A percentile compares a stretch with the other conserved stretches of the same genome.
These are phyloP conservation scores for Hylia prasina DNA, from an alignment of 2,113 vertebrate species.

Conservation along the genomic window DNA sequence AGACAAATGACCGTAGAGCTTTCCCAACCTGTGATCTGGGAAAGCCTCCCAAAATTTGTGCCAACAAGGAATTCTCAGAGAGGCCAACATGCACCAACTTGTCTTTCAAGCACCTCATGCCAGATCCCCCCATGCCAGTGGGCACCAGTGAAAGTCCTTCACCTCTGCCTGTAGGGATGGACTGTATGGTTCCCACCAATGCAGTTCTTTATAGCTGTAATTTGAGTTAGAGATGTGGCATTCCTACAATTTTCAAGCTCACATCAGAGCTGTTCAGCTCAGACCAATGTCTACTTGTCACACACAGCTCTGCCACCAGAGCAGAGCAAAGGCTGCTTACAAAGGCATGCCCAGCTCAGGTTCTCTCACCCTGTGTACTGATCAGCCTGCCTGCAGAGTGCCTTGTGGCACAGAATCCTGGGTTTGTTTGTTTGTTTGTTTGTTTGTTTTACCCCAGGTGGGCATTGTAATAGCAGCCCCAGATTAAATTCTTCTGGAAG, in stretches of 20 bases:
- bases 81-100: neutral
- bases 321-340: neutral
- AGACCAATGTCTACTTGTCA: rapidly evolving
- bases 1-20: rapidly evolving
- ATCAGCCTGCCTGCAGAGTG: neutral
- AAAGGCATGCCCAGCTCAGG: neutral
- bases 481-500: neutral
- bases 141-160: neutral
- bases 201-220: neutral
- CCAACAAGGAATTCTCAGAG: neutral
- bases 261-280: neutral
- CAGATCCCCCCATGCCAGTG: neutral
- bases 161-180: neutral
- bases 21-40: neutral
- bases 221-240: neutral
- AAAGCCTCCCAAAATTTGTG: neutral
- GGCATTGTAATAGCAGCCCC: neutral
- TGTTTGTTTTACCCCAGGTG: neutral
- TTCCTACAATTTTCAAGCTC: neutral
- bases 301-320: neutral
- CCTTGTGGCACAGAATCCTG: rapidly evolving
- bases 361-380: neutral
- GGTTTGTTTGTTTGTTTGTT: neutral
- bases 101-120: rapidly evolving
- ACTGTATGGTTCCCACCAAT: neutral